Base-by-base conservation (phyloP, 2,797 vertebrate species). In the Myioborus melanocephalus region DNA sequence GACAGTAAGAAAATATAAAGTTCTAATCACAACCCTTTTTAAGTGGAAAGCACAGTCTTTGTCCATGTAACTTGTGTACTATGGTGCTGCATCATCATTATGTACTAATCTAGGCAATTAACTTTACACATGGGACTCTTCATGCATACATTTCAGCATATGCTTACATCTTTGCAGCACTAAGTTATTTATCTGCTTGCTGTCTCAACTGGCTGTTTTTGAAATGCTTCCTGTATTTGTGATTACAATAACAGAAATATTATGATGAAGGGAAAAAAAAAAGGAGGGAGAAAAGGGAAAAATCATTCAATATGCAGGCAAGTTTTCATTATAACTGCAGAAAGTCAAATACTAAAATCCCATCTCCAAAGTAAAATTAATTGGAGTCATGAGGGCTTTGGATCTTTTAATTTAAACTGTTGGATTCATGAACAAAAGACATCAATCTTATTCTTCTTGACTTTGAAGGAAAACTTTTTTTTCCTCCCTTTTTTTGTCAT, bases 401-500 rank as follows among this genome's bases (percentile, higher is more conserved):
- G 43, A 81, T 44, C 86, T 93, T 93, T 89, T 91, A 61, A 94
- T 94, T 94, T 88, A 83, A 83, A 65, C 32, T 72, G 15, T 76
- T 95, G 39, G 22, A 50, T 78, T 87, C 10, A 14, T 72, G 79
- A 92, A 83, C 21, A 80, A 70, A 92, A 75, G 39, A 60, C 61
- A 92, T 95, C 84, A 91, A 66, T 93, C 84, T 90, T 90, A 69
- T 59, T 89, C 50, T 69, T 91, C 85, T 78, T 89, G 50, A 69
- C n/a, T 93, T 93, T 68, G 63, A 88, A 83, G 12, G 26, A 84
- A 63, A 90, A 64, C 17, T 24, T 83, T 68, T 64, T 71, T 68
- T 50, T 16, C 14, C 18, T 39, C 20, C 37, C 9, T 59, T 13
- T 35, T 89, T 85, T 79, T 88, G 30, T 91, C 79, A 83, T 32